Evolutionary conservation across 2,888 invertebrate species (phyloP), one percentile per base, ranked within the genome.

Genomic region (Agrochola circellaris): DNA sequence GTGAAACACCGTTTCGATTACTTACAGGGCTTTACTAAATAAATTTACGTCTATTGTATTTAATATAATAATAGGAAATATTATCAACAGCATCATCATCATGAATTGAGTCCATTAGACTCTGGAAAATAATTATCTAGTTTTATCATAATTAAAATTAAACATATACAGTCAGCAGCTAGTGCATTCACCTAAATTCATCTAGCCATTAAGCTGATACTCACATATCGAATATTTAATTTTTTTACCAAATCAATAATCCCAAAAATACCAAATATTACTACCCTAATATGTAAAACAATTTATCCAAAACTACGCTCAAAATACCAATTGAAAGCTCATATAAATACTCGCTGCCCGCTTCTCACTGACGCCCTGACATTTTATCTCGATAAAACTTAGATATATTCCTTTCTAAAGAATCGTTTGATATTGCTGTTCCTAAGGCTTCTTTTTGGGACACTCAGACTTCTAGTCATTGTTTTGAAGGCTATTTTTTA

Each of bases 311-410:
- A 48, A 48, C 7, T 51, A 51, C 48, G 7, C 17, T 51, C 48
- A 17, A 51, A 51, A 20, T 17, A 51, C 20, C 20, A 20, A 51
- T 71, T 30, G 7, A n/a, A 66, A 38, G 68, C n/a, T 71, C 38
- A 75, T 80, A 58, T 15, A 64, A 62, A 74, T 64, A 71, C 45
- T n/a, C 81, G 81, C 86, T 80, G 9, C 48, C 8, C 82, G 81
- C 83, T 76, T 62, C 26, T 84, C 38, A 73, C 81, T 75, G 11
- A 62, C 70, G 11, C 54, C 26, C 23, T 23, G 81, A 79, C 86
- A 88, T 90, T 90, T 90, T 92, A 93, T 93, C 92, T 88, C 90
- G 90, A 92, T 92, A 91, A 92, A 93, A 92, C 90, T 92, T 90
- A 91, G 91, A 92, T 92, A 91, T 92, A 93, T 93, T 92, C 91